phyloP scores from a whole-genome alignment of 2,888 invertebrate genomes.

The Lissocephala sabroskyi region DNA sequence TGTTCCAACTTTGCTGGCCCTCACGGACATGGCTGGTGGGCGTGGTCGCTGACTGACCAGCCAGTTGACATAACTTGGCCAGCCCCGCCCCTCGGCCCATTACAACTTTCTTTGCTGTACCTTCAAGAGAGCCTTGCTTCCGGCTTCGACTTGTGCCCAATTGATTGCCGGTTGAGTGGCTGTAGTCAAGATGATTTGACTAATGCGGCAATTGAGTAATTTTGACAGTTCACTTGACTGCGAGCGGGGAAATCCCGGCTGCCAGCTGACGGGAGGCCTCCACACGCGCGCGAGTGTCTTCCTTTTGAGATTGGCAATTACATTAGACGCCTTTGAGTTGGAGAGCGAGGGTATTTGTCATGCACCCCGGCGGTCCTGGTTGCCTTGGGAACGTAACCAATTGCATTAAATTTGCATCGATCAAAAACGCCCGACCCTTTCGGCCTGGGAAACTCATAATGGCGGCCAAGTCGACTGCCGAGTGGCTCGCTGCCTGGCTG shows the following conservation, averaged over 20 bases:
- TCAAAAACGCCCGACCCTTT: constrained; percentile 13
- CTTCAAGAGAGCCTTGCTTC: no score
- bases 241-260: no score
- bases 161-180: background rate
- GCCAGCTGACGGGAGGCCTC: no score
- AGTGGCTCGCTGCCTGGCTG: background rate
- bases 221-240: constrained; percentile 10
- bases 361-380: no score
- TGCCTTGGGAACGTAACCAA: no score
- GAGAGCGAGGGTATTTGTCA: no score
- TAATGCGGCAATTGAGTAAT: constrained; percentile 7
- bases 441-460: constrained; percentile 27
- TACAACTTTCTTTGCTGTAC: no score
- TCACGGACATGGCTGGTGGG: constrained; percentile 14
- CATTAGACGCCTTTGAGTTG: no score
- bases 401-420: constrained; percentile 50
- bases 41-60: constrained; percentile 15
- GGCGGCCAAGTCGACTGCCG: constrained; percentile 23
- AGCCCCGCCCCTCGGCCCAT: no score
- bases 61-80: constrained; percentile 56
- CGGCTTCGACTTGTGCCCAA: no score
- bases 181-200: constrained; percentile 4
- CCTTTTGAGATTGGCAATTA: constrained; percentile 24
- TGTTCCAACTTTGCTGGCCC: background rate
- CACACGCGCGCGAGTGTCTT: no score